Evolutionary conservation across 2,113 vertebrate genomes (phyloP), one percentile per base, ranked within the genome.

Genomic region (Regulus satrapa): DNA sequence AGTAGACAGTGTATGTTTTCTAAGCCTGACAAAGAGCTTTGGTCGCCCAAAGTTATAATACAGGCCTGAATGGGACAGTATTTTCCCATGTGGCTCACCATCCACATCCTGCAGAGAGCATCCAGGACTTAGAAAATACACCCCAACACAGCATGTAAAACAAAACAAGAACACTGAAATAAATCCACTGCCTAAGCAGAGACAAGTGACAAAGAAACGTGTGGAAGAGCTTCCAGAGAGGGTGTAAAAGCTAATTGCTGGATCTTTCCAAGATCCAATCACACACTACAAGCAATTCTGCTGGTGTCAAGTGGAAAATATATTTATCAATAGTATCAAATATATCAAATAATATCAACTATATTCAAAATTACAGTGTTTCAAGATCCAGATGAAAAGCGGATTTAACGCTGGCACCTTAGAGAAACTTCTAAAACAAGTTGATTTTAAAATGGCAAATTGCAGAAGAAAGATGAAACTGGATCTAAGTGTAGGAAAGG

Each of bases 41-140:
- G 40, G 62, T 55, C 41, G 73, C n/a, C 12, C 18, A 21, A 10
- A 66, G 11, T 58, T 34, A 5, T 17, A 36, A 38, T 8, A 48
- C 0, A 5, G 19, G 26, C 13, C 31, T 1, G 1, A 74, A 76
- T 5, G 25, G 63, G 51, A 34, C 18, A 2, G 0, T 31, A 58
- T 51, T 67, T 77, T 63, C 63, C 62, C 1, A 1, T 59, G 66
- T 40, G 26, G 40, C 12, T 67, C 38, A 59, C 45, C 48, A 54
- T 7, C 28, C 61, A 14, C 10, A 17, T 38, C 25, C 56, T 56
- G 40, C 16, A 72, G 46, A 6, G 9, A 81, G 1, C 23, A 45
- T 0, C 14, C 49, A 85, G 31, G 31, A 54, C 66, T 72, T 10
- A 73, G 11, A 85, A 82, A 93, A 72, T 12, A 25, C 15, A 75